Evolutionary conservation across 2,113 vertebrate genomes (phyloP).

Genomic region (Delphinus delphis): DNA sequence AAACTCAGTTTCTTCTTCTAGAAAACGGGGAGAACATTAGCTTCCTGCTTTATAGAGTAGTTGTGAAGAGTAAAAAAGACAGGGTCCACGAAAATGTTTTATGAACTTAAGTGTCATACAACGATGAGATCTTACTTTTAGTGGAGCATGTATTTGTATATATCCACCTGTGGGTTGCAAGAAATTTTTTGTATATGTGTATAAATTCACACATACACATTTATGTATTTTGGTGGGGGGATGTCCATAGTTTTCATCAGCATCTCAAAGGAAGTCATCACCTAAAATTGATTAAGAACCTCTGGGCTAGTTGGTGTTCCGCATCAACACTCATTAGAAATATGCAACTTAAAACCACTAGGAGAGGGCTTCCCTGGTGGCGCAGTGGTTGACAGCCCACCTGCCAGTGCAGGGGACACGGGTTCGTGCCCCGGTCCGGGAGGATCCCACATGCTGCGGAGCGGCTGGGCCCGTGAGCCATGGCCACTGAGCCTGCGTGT

Average conservation of each 20-base stretch:
- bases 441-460: too few species aligned
- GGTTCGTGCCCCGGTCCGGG: too few species aligned
- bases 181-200: background rate
- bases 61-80: background rate
- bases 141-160: background rate
- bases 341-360: background rate
- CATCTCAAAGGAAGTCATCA: background rate
- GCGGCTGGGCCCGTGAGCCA: too few species aligned
- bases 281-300: background rate
- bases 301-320: background rate
- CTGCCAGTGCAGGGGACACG: too few species aligned
- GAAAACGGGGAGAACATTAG: background rate
- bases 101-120: background rate
- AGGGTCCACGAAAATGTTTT: background rate
- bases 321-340: background rate
- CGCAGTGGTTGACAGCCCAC: too few species aligned
- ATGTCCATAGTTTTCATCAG: background rate
- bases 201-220: background rate
- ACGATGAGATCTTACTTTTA: background rate
- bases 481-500: too few species aligned
- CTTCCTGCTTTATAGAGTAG: background rate
- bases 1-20: background rate
- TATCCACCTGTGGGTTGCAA: background rate
- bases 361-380: background rate
- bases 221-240: background rate